Evolutionary conservation across 2,888 invertebrate species (phyloP).

Genomic region (Catocala fraxini): DNA sequence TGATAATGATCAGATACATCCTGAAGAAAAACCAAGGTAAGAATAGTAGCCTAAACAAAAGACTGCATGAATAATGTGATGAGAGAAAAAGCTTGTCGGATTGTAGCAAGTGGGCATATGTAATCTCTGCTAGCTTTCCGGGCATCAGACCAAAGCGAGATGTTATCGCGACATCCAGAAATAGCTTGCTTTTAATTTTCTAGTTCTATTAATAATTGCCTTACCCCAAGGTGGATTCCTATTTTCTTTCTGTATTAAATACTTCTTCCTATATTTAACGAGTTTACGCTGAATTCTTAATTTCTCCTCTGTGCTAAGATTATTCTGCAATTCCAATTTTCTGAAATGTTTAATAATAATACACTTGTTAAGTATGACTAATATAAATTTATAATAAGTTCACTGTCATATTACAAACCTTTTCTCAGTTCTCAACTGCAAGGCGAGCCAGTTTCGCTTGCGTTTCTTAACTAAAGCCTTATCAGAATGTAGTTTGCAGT

Average conservation of each 20-base stretch:
- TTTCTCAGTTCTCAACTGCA: constrained; percentile 93
- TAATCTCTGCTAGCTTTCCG: too few species aligned
- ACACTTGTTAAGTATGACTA: background rate
- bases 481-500: constrained; percentile 98
- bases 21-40: too few species aligned
- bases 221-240: constrained; percentile 95
- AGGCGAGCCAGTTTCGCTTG: constrained; percentile 94
- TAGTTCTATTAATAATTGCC: constrained; percentile 8
- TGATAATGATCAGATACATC: too few species aligned
- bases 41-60: too few species aligned
- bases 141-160: too few species aligned
- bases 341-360: constrained; percentile 52
- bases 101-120: too few species aligned
- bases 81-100: too few species aligned
- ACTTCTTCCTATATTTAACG: constrained; percentile 95
- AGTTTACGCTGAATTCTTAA: constrained; percentile 93
- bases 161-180: too few species aligned
- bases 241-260: constrained; percentile 91
- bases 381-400: background rate
- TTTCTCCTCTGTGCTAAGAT: constrained; percentile 90
- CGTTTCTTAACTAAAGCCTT: constrained; percentile 94
- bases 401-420: constrained; percentile 62
- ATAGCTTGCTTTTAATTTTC: background rate
- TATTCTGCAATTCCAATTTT: constrained; percentile 88
- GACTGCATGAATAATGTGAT: too few species aligned